A percentile compares a stretch with the other conserved stretches of the same genome.
Evolutionary conservation across 1,140 invertebrate genomes (phyloP).

Genomic region (Drosophila saltans): DNA sequence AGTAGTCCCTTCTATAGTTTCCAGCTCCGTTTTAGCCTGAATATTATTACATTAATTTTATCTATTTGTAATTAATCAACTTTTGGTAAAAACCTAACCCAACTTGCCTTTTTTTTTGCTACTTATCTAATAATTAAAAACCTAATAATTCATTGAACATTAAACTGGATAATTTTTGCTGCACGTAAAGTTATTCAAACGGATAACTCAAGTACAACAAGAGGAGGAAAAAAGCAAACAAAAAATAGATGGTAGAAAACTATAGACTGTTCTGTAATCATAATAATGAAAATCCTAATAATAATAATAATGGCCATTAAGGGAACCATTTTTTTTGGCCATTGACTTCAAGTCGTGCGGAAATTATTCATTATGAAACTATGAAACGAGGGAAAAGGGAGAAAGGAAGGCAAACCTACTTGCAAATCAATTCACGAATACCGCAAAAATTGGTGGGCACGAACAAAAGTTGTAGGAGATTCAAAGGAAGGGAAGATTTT

Average conservation of each 20-base stretch:
- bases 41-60: not conserved
- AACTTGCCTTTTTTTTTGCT: constrained; percentile 13
- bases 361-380: constrained; percentile 75
- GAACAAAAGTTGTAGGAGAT: not conserved
- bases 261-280: constrained; percentile 36
- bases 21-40: not conserved
- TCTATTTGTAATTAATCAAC: constrained; percentile 49
- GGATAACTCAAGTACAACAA: constrained; percentile 24
- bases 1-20: too few species aligned
- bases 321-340: constrained; percentile 70
- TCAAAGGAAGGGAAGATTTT: not conserved
- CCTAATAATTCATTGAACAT: constrained; percentile 67
- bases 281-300: constrained; percentile 77
- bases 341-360: constrained; percentile 75
- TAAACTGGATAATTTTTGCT: constrained; percentile 33
- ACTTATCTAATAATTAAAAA: constrained; percentile 54
- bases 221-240: constrained; percentile 23
- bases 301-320: constrained; percentile 74
- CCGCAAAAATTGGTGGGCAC: constrained; percentile 24
- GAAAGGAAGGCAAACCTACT: constrained; percentile 46
- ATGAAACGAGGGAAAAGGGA: constrained; percentile 35
- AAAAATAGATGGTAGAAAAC: constrained; percentile 25
- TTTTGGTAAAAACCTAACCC: constrained; percentile 2
- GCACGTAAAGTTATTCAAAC: constrained; percentile 45
- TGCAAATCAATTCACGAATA: constrained; percentile 73